phyloP scores from a whole-genome alignment of 2,797 vertebrate genomes.

The Discoglossus pictus region DNA sequence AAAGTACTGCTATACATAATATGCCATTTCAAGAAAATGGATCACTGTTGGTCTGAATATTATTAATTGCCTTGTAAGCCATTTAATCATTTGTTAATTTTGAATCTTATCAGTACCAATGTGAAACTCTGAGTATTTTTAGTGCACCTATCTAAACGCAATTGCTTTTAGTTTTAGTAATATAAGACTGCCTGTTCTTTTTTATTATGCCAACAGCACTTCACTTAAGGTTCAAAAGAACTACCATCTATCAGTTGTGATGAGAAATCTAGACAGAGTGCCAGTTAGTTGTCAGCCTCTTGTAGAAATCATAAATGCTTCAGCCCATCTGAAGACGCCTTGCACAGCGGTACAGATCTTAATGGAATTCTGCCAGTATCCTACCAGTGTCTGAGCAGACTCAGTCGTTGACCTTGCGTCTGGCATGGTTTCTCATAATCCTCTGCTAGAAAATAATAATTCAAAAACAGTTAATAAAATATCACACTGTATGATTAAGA shows the following conservation, averaged over 20 bases:
- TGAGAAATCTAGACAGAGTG: conserved; percentile 14
- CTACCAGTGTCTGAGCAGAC: background rate
- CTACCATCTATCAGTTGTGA: conserved; percentile 15
- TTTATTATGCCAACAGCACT: background rate
- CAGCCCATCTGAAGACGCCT: conserved; percentile 7
- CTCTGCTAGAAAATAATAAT: conserved; percentile 8
- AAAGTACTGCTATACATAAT: too few species aligned
- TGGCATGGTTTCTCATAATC: conserved; percentile 10
- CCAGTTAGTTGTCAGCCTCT: conserved; percentile 19
- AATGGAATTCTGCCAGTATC: conserved; percentile 4
- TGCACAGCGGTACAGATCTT: conserved; percentile 38
- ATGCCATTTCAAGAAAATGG: too few species aligned
- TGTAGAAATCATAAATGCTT: conserved; percentile 34
- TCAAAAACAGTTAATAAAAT: conserved; percentile 5
- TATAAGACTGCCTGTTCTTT: conserved; percentile 4
- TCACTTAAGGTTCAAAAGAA: conserved; percentile 18
- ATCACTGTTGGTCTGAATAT: too few species aligned
- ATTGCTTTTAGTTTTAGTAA: too few species aligned
- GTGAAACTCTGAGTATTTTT: too few species aligned
- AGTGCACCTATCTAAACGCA: too few species aligned
- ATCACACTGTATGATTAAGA: conserved; percentile 5
- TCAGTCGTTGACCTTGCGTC: conserved; percentile 23
- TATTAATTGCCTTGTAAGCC: too few species aligned
- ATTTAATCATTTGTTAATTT: too few species aligned
- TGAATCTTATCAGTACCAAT: too few species aligned